Percentiles rank a stretch among this genome's conserved stretches.
Evolutionary conservation across 30 jellyfish, hydroid and myxozoan species (phyloP).

Genomic region (Turritopsis rubra): DNA sequence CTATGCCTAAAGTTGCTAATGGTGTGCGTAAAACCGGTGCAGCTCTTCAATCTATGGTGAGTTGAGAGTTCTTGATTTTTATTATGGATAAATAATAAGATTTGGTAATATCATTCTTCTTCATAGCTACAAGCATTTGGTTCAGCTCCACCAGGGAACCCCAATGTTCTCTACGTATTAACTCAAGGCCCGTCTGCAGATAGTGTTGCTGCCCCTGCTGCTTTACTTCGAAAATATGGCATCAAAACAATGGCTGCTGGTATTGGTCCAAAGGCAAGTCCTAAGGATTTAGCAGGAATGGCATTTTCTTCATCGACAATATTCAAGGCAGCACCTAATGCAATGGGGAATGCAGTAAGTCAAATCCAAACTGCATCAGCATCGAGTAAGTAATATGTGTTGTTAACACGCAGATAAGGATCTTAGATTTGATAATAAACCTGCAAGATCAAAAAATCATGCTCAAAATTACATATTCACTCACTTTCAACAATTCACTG

Average conservation of each 20-base stretch:
- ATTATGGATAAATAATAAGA: background rate
- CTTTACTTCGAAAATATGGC: conserved; percentile 72
- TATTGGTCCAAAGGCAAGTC: conserved; percentile 64
- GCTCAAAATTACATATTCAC: too few species aligned
- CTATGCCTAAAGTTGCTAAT: conserved; percentile 87
- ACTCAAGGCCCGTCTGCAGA: conserved; percentile 82
- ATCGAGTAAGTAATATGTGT: conserved; percentile 39
- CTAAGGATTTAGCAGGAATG: conserved; percentile 57
- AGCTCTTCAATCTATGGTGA: conserved; percentile 56
- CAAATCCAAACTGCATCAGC: conserved; percentile 56
- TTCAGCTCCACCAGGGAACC: conserved; percentile 95
- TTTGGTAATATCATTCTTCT: background rate
- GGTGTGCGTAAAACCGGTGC: conserved; percentile 65
- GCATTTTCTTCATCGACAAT: conserved; percentile 60
- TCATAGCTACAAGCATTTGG: conserved; percentile 57
- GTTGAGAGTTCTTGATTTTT: too few species aligned
- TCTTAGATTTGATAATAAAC: too few species aligned
- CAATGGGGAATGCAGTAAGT: conserved; percentile 48
- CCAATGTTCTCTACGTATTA: conserved; percentile 60
- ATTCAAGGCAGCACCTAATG: conserved; percentile 52
- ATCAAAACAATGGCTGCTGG: conserved; percentile 73
- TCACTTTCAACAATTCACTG: too few species aligned
- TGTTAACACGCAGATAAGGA: too few species aligned
- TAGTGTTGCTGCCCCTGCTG: conserved; percentile 61
- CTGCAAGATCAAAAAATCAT: too few species aligned